Evolutionary conservation across 2,113 vertebrate genomes (phyloP).

Genomic region (Corvus moneduloides): DNA sequence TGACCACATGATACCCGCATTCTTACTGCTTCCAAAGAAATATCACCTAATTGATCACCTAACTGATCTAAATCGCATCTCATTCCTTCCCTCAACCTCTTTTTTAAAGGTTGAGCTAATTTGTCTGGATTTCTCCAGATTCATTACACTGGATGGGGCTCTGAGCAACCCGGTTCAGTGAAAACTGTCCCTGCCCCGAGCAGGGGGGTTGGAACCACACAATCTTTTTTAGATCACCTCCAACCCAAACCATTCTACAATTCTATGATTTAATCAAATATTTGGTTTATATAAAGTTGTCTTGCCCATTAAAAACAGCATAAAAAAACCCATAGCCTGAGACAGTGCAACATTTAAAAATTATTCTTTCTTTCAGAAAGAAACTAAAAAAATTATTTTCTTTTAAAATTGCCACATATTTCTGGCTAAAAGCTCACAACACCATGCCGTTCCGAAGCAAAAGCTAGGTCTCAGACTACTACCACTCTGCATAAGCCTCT

Average conservation of each 20-base stretch:
- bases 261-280: neutral
- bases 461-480: neutral
- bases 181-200: neutral
- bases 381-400: neutral
- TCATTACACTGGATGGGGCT: neutral
- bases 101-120: neutral
- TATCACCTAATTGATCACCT: neutral
- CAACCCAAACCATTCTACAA: neutral
- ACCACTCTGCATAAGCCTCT: neutral
- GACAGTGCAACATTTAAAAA: neutral
- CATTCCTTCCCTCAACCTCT: neutral
- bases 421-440: neutral
- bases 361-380: neutral
- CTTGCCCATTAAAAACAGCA: neutral
- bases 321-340: neutral
- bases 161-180: neutral
- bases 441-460: neutral
- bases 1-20: neutral
- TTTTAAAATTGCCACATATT: neutral
- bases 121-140: neutral
- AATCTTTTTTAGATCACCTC: neutral
- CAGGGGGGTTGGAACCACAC: neutral
- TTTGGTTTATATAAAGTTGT: neutral
- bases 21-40: neutral
- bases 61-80: neutral